Conservation (phyloP, 2,888 invertebrate species). For the Tubiluchus corallicola region DNA sequence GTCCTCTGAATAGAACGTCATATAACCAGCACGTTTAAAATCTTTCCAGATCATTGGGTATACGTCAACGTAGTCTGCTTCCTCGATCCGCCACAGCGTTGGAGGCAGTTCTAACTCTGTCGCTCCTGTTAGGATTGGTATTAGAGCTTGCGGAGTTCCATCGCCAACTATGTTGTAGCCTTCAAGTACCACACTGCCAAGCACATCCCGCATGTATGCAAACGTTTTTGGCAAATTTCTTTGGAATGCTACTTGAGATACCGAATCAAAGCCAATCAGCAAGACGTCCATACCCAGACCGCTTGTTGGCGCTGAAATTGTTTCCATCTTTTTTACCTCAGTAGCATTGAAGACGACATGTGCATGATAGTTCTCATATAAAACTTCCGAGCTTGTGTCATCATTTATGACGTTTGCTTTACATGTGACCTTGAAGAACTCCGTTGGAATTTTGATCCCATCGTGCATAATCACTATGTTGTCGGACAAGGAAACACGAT, state of each 20-base stretch:
- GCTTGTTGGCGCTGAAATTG: too few relatives aligned
- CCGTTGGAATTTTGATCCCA: neutral
- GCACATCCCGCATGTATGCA: conserved; percentile 40
- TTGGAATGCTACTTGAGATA: conserved; percentile 61
- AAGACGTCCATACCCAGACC: conserved; percentile 46
- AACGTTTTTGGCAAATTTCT: conserved; percentile 57
- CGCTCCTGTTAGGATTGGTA: conserved; percentile 63
- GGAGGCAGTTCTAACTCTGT: conserved; percentile 69
- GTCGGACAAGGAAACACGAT: neutral
- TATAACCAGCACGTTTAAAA: conserved; percentile 38
- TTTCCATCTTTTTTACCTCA: too few relatives aligned
- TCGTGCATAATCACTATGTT: neutral
- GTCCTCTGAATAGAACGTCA: conserved; percentile 70
- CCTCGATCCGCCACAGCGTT: conserved; percentile 45
- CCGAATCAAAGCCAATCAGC: conserved; percentile 71
- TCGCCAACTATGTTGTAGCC: conserved; percentile 33
- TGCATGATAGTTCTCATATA: neutral
- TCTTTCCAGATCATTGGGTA: conserved; percentile 75
- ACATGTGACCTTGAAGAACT: neutral
- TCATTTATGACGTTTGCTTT: neutral
- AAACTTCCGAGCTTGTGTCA: neutral
- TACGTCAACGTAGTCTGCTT: conserved; percentile 45
- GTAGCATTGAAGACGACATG: neutral
- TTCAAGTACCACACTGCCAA: conserved; percentile 47
- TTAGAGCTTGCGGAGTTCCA: conserved; percentile 42